Conservation (phyloP, 2,113 vertebrate species). For the Promerops cafer region DNA sequence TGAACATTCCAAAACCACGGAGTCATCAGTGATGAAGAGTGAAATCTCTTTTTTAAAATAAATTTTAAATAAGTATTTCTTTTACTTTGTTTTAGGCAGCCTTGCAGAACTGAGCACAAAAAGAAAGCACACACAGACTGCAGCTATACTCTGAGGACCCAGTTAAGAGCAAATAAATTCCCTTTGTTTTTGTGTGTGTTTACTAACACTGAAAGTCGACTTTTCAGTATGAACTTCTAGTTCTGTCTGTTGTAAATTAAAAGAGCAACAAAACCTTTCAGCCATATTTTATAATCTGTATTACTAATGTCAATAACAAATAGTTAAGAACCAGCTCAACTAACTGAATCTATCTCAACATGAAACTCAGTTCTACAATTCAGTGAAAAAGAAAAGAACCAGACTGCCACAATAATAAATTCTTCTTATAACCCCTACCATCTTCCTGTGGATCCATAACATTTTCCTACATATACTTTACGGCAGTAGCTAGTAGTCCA, state of each 20-base stretch:
- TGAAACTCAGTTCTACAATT: neutral
- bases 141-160: neutral
- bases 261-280: neutral
- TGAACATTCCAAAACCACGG: neutral
- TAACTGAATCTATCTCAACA: neutral
- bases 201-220: neutral
- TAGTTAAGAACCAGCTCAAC: neutral
- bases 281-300: neutral
- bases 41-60: neutral
- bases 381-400: neutral
- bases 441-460: neutral
- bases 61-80: neutral
- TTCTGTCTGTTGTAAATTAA: neutral
- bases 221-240: neutral
- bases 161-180: neutral
- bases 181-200: neutral
- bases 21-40: neutral
- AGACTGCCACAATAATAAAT: neutral
- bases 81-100: neutral
- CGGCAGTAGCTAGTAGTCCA: neutral
- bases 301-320: neutral
- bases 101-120: neutral
- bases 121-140: neutral
- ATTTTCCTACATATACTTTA: neutral
- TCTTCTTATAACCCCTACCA: neutral